Evolutionary conservation across 2,888 invertebrate genomes (phyloP), one percentile per base, ranked within the genome.

Genomic region (Trachelus iudaicus): DNA sequence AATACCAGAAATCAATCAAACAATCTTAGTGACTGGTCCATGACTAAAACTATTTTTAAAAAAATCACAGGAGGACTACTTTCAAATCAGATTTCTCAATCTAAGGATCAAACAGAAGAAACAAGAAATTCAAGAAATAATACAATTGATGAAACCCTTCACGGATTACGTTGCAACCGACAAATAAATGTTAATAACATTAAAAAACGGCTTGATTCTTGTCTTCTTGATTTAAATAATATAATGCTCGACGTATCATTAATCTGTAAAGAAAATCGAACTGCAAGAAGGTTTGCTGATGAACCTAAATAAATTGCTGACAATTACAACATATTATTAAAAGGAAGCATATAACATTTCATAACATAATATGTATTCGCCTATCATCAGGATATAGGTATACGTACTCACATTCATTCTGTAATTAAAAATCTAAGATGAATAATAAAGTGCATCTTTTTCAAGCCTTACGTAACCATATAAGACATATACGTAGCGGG

Each of bases 221-320:
- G 83, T 76, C 77, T 81, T 30, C 69, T 37, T 9, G 83, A 84
- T 76, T 68, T 87, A 34, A 86, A 87, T 33, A 82, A 69, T 35
- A 84, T 88, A 75, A 82, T 88, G 31, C 76, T 77, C 9, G 85
- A 86, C 31, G 79, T 81, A 56, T 56, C 56, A 56, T 9, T 56
- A 6, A 56, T 56, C 9, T 56, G 56, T 56, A 56, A 56, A 56
- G 56, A 56, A 56, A 56, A 56, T 56, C 56, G 9, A 9, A 56
- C 23, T 23, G 56, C 56, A 56, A 56, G 23, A 23, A 56, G 56
- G 23, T 23, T 56, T 23, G 9, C 23, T 23, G 9, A 56, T 56
- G 56, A 56, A 15, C 23, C 9, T 56, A 56, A 56, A 56, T 56
- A 56, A 56, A 56, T 56, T 9, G 56, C 9, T 56, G 23, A 56